Percentiles rank a stretch among this genome's conserved stretches.
Conservation (phyloP, 2,113 vertebrate species). For the Indri indri region DNA sequence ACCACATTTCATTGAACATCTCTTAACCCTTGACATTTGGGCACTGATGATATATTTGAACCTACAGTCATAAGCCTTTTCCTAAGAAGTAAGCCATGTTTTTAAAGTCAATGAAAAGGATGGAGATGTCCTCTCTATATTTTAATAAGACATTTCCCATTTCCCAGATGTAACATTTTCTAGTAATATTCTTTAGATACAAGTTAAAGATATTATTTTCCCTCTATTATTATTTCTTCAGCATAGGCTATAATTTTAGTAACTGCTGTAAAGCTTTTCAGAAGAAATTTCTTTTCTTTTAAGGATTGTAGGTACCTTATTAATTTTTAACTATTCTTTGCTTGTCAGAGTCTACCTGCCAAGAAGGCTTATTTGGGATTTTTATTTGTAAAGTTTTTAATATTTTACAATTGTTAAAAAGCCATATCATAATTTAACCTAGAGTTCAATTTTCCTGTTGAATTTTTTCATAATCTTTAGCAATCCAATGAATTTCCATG, state of each 20-base stretch:
- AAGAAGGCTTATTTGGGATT: not conserved
- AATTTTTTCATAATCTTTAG: not conserved
- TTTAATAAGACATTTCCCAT: conserved; percentile 47
- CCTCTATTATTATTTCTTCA: conserved; percentile 20
- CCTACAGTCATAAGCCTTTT: conserved; percentile 44
- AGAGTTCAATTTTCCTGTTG: not conserved
- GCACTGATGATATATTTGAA: conserved; percentile 36
- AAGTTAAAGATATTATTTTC: conserved; percentile 15
- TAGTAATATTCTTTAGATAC: not conserved
- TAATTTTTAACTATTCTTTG: conserved; percentile 10
- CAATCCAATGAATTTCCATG: not conserved
- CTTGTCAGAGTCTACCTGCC: not conserved
- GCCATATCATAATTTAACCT: not conserved
- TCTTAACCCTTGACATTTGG: conserved; percentile 67
- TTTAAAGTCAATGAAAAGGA: conserved; percentile 6
- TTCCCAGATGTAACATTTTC: not conserved
- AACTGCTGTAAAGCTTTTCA: not conserved
- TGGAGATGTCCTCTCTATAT: not conserved
- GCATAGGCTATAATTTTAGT: not conserved
- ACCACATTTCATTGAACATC: conserved; percentile 47
- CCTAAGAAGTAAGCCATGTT: conserved; percentile 19
- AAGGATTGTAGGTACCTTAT: not conserved
- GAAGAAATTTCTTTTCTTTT: conserved; percentile 43
- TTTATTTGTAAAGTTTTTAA: conserved; percentile 10
- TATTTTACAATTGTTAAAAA: not conserved